Conservation (phyloP, 1,140 invertebrate genomes). For the Heterodera schachtii region DNA sequence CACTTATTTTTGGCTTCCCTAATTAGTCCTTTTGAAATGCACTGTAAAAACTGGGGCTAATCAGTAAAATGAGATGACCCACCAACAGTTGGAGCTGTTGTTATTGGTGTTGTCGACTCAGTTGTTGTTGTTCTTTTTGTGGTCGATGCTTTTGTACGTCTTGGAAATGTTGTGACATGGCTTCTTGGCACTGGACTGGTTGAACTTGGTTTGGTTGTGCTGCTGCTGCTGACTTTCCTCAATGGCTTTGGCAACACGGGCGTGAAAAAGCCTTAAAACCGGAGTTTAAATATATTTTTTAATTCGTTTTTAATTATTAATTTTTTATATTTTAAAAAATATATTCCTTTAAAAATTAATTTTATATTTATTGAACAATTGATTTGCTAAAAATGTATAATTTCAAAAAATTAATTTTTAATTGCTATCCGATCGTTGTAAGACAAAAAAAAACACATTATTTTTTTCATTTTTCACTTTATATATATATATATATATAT, state of each 20-base stretch:
- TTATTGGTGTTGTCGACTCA: neutral
- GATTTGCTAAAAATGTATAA: too few species aligned
- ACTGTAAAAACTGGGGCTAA: neutral
- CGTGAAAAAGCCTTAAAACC: conserved; percentile 35
- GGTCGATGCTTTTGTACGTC: neutral
- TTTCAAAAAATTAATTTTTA: too few species aligned
- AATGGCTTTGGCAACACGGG: conserved; percentile 35
- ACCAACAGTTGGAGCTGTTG: neutral
- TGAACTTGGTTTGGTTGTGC: neutral
- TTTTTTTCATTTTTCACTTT: too few species aligned
- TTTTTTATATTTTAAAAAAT: too few species aligned
- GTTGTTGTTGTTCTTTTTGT: neutral
- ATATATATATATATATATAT: too few species aligned
- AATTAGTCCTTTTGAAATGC: neutral
- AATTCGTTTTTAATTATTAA: neutral
- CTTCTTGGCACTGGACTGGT: neutral
- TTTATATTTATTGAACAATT: too few species aligned
- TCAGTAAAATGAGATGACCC: too few species aligned
- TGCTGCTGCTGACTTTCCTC: neutral
- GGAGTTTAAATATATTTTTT: neutral
- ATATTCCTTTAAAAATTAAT: too few species aligned
- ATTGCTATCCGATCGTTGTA: too few species aligned
- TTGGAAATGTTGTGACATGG: neutral
- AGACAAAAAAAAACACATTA: too few species aligned
- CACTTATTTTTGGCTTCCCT: too few species aligned